These are phyloP conservation scores for Euura saliciscinereae DNA, from an alignment of 1,140 invertebrate genomes.

Conservation along the genomic window DNA sequence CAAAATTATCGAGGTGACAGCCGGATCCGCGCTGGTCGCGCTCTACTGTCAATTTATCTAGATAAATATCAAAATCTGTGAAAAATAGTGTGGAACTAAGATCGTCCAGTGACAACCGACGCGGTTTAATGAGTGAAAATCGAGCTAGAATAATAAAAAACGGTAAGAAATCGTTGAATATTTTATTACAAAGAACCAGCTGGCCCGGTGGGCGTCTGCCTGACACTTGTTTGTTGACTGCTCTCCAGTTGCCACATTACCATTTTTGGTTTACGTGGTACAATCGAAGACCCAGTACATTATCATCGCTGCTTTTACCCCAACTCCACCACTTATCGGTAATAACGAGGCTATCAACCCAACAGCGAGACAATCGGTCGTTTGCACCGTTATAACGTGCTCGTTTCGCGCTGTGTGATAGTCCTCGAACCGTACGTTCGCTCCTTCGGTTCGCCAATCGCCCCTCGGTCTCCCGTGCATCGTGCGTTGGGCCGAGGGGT, in stretches of 20 bases:
- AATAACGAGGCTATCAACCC: too few species aligned
- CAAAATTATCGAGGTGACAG: slow-evolving; percentile 8
- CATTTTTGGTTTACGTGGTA: not conserved
- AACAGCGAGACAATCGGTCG: too few species aligned
- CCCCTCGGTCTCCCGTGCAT: too few species aligned
- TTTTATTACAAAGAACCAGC: not conserved
- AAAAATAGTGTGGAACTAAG: not conserved
- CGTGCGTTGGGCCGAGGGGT: too few species aligned
- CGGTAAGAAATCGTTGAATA: not conserved
- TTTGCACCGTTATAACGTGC: too few species aligned
- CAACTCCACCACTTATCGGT: too few species aligned
- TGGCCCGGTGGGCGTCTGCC: slow-evolving; percentile 6
- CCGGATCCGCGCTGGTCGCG: slow-evolving; percentile 12
- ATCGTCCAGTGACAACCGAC: not conserved
- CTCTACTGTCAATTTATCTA: not conserved
- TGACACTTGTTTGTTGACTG: slow-evolving; percentile 14
- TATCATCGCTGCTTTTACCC: too few species aligned
- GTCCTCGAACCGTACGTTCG: too few species aligned
- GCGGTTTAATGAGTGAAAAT: not conserved
- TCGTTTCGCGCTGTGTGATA: too few species aligned
- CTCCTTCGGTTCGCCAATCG: too few species aligned
- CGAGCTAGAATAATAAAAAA: not conserved
- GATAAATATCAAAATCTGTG: not conserved
- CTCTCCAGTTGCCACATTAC: not conserved
- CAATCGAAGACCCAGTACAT: too few species aligned